Conservation (phyloP, 2,113 vertebrate species). For the Eptatretus burgeri region DNA sequence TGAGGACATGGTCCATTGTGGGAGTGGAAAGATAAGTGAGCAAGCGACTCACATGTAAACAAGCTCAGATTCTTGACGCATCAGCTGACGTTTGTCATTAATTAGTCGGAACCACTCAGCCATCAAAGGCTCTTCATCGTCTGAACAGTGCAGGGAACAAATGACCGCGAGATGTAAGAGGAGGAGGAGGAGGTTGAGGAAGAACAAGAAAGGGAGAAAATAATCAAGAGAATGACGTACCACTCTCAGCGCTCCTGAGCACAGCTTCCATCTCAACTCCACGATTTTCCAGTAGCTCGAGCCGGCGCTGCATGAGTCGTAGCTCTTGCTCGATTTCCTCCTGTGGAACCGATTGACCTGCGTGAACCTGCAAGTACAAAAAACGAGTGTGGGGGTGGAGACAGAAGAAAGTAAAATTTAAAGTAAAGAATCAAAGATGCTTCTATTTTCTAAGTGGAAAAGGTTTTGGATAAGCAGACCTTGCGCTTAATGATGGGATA, state of each 20-base stretch:
- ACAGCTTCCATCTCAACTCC: constrained; percentile 43
- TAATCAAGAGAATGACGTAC: background rate
- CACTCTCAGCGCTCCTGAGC: constrained; percentile 20
- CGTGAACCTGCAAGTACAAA: constrained; percentile 28
- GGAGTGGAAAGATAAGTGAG: too few relatives aligned
- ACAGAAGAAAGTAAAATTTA: too few relatives aligned
- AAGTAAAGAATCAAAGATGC: too few relatives aligned
- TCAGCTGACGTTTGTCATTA: constrained; percentile 42
- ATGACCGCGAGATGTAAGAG: too few relatives aligned
- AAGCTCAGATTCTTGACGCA: constrained; percentile 41
- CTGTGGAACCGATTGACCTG: constrained; percentile 31
- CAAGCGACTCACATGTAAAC: constrained; percentile 39
- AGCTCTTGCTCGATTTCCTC: constrained; percentile 38
- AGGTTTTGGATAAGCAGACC: constrained; percentile 17
- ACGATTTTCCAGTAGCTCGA: constrained; percentile 35
- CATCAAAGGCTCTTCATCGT: constrained; percentile 37
- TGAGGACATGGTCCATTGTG: too few relatives aligned
- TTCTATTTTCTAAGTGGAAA: too few relatives aligned
- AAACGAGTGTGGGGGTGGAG: background rate
- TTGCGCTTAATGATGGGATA: constrained; percentile 76
- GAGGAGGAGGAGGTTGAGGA: background rate
- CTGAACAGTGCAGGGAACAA: background rate
- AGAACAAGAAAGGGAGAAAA: background rate
- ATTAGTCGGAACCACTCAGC: constrained; percentile 56
- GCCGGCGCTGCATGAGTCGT: constrained; percentile 27